phyloP scores from a whole-genome alignment of 1,140 invertebrate species.

The Drosophila sp. region DNA sequence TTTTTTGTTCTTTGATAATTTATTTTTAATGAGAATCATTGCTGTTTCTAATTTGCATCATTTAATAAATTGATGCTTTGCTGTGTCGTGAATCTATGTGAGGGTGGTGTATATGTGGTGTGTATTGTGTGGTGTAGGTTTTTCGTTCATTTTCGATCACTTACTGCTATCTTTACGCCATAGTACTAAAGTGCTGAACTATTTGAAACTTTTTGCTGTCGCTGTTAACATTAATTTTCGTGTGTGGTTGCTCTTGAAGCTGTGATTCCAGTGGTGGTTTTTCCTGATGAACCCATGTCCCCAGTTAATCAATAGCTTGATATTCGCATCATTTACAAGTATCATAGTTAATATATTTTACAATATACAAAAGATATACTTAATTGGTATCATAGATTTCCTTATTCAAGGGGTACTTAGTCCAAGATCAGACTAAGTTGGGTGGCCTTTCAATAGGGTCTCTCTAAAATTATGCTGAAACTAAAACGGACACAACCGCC shows the following conservation, averaged over 20 bases:
- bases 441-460: conserved; percentile 10
- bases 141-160: conserved; percentile 14
- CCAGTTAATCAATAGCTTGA: neutral
- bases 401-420: too few species aligned
- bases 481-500: neutral
- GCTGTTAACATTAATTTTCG: conserved; percentile 60
- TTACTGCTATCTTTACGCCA: conserved; percentile 47
- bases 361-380: conserved; percentile 43
- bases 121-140: too few species aligned
- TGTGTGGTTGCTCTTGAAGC: neutral
- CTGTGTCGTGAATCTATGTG: conserved; percentile 4
- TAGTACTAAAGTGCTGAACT: conserved; percentile 73
- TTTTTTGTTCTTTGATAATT: conserved; percentile 9
- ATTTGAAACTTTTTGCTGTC: conserved; percentile 72
- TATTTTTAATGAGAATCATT: conserved; percentile 66
- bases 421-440: neutral
- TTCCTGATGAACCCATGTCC: conserved; percentile 10
- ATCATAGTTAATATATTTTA: conserved; percentile 41
- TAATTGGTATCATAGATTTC: neutral
- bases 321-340: conserved; percentile 33
- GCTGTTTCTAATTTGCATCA: conserved; percentile 34
- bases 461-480: conserved; percentile 1
- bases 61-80: conserved; percentile 69
- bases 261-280: neutral
- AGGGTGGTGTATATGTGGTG: neutral